A percentile compares a stretch with the other conserved stretches of the same genome.
Evolutionary conservation across 2,888 invertebrate species (phyloP).

Genomic region (Anthrax anthrax): DNA sequence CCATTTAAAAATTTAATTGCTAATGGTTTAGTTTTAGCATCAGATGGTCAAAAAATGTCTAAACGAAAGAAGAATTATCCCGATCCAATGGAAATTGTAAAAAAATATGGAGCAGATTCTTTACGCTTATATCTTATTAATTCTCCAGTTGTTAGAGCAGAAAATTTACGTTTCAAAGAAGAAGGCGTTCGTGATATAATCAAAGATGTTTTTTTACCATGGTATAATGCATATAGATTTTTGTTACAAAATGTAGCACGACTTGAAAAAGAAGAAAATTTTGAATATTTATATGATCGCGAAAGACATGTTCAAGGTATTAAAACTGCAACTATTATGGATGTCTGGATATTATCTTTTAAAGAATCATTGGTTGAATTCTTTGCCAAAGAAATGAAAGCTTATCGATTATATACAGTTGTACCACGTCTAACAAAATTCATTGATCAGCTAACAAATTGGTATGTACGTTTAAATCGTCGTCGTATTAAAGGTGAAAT

Average conservation of each 20-base stretch:
- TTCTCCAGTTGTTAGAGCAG: slow-evolving; percentile 95
- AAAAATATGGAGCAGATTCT: slow-evolving; percentile 95
- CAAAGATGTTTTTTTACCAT: slow-evolving; percentile 95
- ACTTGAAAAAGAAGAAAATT: slow-evolving; percentile 52
- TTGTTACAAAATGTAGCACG: slow-evolving; percentile 84
- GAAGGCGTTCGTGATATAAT: slow-evolving; percentile 92
- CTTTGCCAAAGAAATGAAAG: slow-evolving; percentile 84
- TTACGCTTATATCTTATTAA: slow-evolving; percentile 90
- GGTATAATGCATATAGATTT: slow-evolving; percentile 90
- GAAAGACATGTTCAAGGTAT: slow-evolving; percentile 26
- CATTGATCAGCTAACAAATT: slow-evolving; percentile 95
- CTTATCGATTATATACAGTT: slow-evolving; percentile 89
- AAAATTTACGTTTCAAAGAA: slow-evolving; percentile 91
- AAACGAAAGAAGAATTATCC: slow-evolving; percentile 98
- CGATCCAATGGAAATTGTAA: slow-evolving; percentile 80
- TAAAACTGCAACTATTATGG: slow-evolving; percentile 55
- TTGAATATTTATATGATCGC: slow-evolving; percentile 43
- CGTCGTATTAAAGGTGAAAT: slow-evolving; percentile 86
- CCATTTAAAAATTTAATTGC: slow-evolving; percentile 97
- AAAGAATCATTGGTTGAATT: slow-evolving; percentile 84
- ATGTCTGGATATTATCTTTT: slow-evolving; percentile 92
- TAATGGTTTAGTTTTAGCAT: slow-evolving; percentile 89
- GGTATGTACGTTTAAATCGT: slow-evolving; percentile 97
- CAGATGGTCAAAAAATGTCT: slow-evolving; percentile 99
- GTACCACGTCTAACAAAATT: slow-evolving; percentile 86